Evolutionary conservation across 2,888 invertebrate species (phyloP), one percentile per base, ranked within the genome.

Genomic region (Dugesia japonica): DNA sequence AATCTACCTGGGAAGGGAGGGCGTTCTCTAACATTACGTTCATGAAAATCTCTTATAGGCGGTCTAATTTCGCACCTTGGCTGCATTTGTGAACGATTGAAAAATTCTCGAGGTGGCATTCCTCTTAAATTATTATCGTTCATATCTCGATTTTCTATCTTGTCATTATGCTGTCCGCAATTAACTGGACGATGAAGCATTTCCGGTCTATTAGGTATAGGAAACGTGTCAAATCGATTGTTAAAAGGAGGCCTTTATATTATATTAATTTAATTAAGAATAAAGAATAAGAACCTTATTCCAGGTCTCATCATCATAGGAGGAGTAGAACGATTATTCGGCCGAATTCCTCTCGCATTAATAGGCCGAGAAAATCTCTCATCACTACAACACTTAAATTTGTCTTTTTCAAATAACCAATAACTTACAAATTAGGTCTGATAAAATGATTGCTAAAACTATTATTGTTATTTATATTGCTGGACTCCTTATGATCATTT

Each of bases 391-490:
- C 4, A 20, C 23, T 56, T 56, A 56, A 56, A 56, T 56, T 4
- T 56, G 7, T n/a, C 17, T 4, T n/a, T 56, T 23, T 13, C 1
- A 20, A 20, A 9, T 56, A 20, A 20, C n/a, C 17, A 56, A 20
- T n/a, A 56, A 56, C 56, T 56, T 56, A 56, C 56, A 56, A 56
- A 56, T 56, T 56, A n/a, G 56, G 56, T n/a, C 56, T n/a, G 56
- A 56, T n/a, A 56, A 56, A 56, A 56, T 56, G 56, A 56, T 56
- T n/a, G n/a, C 17, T 56, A 23, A 23, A 23, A n/a, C 17, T 20
- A 56, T n/a, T 13, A 38, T 38, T 38, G 38, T 38, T 56, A 23
- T 56, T 56, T n/a, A 20, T 13, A 56, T 56, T 56, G 56, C 17
- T 56, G 17, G n/a, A 7, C 4, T 56, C 23, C 7, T 56, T 56